Evolutionary conservation across 2,797 vertebrate genomes (phyloP).

Genomic region (Enteromius viviparus): DNA sequence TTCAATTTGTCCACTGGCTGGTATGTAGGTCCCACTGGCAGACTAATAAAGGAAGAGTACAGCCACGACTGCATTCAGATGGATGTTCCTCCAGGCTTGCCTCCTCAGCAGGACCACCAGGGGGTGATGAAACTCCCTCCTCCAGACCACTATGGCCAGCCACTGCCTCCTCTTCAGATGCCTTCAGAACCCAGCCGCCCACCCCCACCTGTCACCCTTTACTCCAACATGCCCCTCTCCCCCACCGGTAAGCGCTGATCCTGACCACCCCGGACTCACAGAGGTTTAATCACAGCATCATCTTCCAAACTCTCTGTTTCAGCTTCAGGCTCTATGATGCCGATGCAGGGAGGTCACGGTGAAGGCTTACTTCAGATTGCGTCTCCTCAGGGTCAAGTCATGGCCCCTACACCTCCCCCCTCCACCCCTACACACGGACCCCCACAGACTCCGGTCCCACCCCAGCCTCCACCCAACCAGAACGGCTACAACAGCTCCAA

Average conservation of each 20-base stretch:
- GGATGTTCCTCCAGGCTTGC: conserved; percentile 74
- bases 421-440: conserved; percentile 69
- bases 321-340: conserved; percentile 68
- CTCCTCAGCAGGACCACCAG: conserved; percentile 70
- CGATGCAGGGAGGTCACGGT: conserved; percentile 65
- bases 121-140: conserved; percentile 68
- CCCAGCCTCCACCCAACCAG: conserved; percentile 65
- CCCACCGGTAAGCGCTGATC: conserved; percentile 68
- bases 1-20: background rate
- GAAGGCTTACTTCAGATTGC: conserved; percentile 70
- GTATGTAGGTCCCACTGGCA: conserved; percentile 59
- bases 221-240: conserved; percentile 73
- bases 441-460: conserved; percentile 65
- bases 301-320: conserved; percentile 39
- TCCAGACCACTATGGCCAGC: conserved; percentile 69
- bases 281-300: background rate
- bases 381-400: conserved; percentile 64
- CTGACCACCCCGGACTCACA: background rate
- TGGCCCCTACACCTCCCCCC: conserved; percentile 66
- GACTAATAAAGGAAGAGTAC: conserved; percentile 82
- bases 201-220: conserved; percentile 68
- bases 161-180: conserved; percentile 70
- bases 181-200: conserved; percentile 66
- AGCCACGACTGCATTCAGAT: conserved; percentile 80
- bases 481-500: conserved; percentile 73